A percentile compares a stretch with the other conserved stretches of the same genome.
Evolutionary conservation across 2,888 invertebrate species (phyloP).

Genomic region (Beris chalybata): DNA sequence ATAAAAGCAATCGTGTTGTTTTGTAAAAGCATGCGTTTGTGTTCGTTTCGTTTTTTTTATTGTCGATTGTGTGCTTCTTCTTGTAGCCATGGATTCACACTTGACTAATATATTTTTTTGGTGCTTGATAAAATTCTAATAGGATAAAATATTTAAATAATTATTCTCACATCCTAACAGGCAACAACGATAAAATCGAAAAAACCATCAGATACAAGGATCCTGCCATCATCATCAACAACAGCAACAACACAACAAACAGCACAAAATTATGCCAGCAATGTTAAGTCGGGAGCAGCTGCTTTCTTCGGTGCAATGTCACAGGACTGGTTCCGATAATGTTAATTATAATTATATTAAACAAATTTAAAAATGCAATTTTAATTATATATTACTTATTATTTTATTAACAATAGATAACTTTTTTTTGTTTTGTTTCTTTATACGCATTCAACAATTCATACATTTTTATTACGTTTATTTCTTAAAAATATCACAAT

Average conservation of each 20-base stretch:
- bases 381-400: conserved; percentile 5
- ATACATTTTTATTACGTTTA: conserved; percentile 3
- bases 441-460: conserved; percentile 18
- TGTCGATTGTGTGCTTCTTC: too few species aligned
- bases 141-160: too few species aligned
- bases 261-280: conserved; percentile 38
- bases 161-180: neutral
- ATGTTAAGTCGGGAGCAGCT: conserved; percentile 71
- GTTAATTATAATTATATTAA: conserved; percentile 10
- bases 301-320: conserved; percentile 82
- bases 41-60: too few species aligned
- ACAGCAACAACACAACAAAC: conserved; percentile 21
- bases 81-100: too few species aligned
- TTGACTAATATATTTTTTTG: too few species aligned
- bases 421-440: conserved; percentile 31
- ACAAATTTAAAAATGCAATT: conserved; percentile 4
- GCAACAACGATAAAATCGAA: neutral
- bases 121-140: too few species aligned
- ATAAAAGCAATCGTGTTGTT: too few species aligned
- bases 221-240: conserved; percentile 2
- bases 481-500: conserved; percentile 30
- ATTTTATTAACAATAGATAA: conserved; percentile 12
- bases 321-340: conserved; percentile 75
- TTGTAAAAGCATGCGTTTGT: too few species aligned
- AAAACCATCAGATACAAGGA: conserved; percentile 14